Base-by-base conservation (phyloP, 1,140 invertebrate genomes). In the Sycophaga agraensis region DNA sequence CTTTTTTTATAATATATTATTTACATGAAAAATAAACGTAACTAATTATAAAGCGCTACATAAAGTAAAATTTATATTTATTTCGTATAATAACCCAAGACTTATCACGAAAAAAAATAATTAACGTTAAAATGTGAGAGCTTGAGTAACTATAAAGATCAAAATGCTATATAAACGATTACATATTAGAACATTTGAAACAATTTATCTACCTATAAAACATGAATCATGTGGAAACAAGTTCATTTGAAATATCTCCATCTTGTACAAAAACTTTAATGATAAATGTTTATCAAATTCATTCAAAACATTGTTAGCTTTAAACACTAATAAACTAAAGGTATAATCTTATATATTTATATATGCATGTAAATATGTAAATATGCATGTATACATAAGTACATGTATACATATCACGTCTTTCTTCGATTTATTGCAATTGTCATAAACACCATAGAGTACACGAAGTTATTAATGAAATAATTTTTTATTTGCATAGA, bases 401-500 rank as follows among this genome's bases (percentile, higher is more conserved):
- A n/a, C n/a, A n/a, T 42, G n/a, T n/a, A n/a, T n/a, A n/a, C n/a
- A n/a, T n/a, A n/a, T n/a, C n/a, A n/a, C n/a, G n/a, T n/a, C n/a
- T n/a, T n/a, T n/a, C n/a, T n/a, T n/a, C n/a, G n/a, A n/a, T n/a
- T n/a, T n/a, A n/a, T n/a, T n/a, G n/a, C n/a, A n/a, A n/a, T n/a
- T n/a, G n/a, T n/a, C n/a, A n/a, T 56, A 46, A 46, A 46, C 17
- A 46, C 16, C 46, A 68, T 57, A 54, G 64, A 65, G 69, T 71
- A 73, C 61, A 70, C 61, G 63, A 39, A 58, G 50, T 61, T 54
- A 64, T 68, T 67, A 66, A 48, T 70, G 64, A 74, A 70, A 73
- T 71, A 70, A 63, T 56, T 69, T 72, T 72, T 69, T 69, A 69
- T 69, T 68, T 64, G 49, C 59, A 64, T 72, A 64, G 53, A 66